phyloP scores from a whole-genome alignment of 1,140 invertebrate species.

The Glossosoma conforme region DNA sequence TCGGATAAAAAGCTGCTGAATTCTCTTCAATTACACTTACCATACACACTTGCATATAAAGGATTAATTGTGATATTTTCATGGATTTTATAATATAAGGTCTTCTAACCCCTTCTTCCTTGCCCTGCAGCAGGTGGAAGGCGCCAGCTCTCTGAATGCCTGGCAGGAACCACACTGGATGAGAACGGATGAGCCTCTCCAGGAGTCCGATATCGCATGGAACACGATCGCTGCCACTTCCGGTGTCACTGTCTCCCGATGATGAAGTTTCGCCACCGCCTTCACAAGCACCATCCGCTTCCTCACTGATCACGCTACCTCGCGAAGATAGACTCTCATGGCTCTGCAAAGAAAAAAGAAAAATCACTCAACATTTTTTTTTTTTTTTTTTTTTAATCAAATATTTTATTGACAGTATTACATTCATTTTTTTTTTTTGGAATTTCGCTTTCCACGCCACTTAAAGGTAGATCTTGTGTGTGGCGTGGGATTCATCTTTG shows the following conservation, averaged over 20 bases:
- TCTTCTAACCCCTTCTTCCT: slow-evolving; percentile 81
- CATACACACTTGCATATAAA: too few relatives aligned
- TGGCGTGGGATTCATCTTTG: too few relatives aligned
- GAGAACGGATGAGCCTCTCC: slow-evolving; percentile 82
- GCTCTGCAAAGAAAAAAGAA: slow-evolving; percentile 38
- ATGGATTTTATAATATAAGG: too few relatives aligned
- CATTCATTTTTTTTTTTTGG: too few relatives aligned
- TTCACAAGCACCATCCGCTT: slow-evolving; percentile 38
- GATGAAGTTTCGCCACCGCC: slow-evolving; percentile 46
- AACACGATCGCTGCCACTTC: slow-evolving; percentile 44
- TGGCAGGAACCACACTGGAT: slow-evolving; percentile 93
- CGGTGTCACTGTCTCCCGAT: slow-evolving; percentile 35
- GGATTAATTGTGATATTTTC: too few relatives aligned
- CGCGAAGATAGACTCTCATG: slow-evolving; percentile 42
- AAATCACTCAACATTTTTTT: slow-evolving; percentile 1
- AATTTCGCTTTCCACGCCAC: too few relatives aligned
- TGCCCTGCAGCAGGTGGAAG: slow-evolving; percentile 87
- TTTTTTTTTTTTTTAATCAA: too few relatives aligned
- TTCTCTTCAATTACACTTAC: too few relatives aligned
- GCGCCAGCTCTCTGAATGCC: slow-evolving; percentile 89
- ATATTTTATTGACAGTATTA: too few relatives aligned
- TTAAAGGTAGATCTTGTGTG: too few relatives aligned
- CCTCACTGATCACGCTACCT: slow-evolving; percentile 13
- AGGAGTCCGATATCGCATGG: slow-evolving; percentile 77
- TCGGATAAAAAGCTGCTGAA: too few relatives aligned